Base-by-base conservation (phyloP, 2,888 invertebrate genomes). In the Erebia ligea region DNA sequence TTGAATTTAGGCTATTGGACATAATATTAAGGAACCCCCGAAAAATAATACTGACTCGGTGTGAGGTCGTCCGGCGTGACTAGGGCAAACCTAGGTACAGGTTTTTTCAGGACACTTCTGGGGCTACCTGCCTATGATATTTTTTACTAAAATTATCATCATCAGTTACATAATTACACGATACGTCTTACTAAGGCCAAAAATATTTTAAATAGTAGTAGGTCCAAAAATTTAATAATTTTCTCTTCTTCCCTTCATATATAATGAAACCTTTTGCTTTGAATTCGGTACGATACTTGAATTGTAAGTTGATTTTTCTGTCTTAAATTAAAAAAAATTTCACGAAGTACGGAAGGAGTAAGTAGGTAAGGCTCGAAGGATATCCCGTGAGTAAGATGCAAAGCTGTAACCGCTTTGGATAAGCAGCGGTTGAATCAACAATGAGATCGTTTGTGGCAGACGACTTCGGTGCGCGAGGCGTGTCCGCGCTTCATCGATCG, bases 401-500 rank as follows among this genome's bases (percentile, higher is more conserved):
- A 66, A 58, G 34, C 62, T 62, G 54, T 68, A 67, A 69, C 70
- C 62, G 69, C 67, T 68, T 69, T 45, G 82, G 70, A 72, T 70
- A 59, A 68, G 59, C 81, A 73, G 73, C 81, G 74, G 73, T 77
- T 73, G 73, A 76, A 89, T 90, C 85, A 86, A 87, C 89, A 90
- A 87, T 88, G 88, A 88, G 87, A 80, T 83, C 54, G 67, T 66
- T 70, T 82, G 81, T 78, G 83, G 78, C 82, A 75, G 58, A 54
- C 69, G 67, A 68, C 68, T 65, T 61, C 34, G 66, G 63, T 68
- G 90, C 90, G 92, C 92, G 90, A 92, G 92, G 92, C 92, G 92
- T 91, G 92, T 91, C 91, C 90, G 90, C 92, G 92, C 92, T 91
- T 86, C 92, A 92, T 93, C 92, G 92, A 93, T 92, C 92, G 92